Evolutionary conservation across 2,888 invertebrate species (phyloP).

Genomic region (Tipula lateralis): DNA sequence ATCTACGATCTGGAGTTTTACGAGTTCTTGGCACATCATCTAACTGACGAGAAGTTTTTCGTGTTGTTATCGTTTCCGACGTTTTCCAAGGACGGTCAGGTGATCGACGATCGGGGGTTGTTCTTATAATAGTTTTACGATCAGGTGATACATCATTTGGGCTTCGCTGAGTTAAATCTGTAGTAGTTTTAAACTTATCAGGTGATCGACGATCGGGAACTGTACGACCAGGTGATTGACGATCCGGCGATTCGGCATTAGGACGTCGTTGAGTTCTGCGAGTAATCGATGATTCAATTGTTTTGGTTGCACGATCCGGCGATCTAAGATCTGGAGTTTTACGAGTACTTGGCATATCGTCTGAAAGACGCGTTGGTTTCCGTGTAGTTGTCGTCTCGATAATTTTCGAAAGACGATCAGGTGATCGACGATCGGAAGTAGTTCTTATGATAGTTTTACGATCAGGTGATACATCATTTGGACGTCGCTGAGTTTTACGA

Average conservation of each 20-base stretch:
- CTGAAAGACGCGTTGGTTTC: no score
- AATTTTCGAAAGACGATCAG: not conserved
- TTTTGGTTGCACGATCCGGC: not conserved
- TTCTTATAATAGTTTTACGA: conserved; percentile 26
- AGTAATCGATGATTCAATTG: not conserved
- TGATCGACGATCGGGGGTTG: conserved; percentile 29
- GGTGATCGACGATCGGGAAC: not conserved
- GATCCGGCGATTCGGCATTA: not conserved
- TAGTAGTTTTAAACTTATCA: no score
- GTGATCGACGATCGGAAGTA: not conserved
- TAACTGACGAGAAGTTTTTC: not conserved
- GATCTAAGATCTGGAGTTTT: not conserved
- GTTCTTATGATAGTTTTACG: not conserved
- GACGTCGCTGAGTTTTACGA: not conserved
- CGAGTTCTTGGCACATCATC: not conserved
- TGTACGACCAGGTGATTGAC: not conserved
- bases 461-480: not conserved
- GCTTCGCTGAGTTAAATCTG: no score
- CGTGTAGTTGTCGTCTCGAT: not conserved
- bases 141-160: not conserved
- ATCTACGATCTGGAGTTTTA: no score
- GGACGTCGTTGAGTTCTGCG: not conserved
- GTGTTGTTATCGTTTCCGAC: not conserved
- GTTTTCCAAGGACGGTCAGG: not conserved
- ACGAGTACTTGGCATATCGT: no score